These are phyloP conservation scores for Cyprinella venusta DNA, from an alignment of 2,797 vertebrate genomes.

Conservation along the genomic window DNA sequence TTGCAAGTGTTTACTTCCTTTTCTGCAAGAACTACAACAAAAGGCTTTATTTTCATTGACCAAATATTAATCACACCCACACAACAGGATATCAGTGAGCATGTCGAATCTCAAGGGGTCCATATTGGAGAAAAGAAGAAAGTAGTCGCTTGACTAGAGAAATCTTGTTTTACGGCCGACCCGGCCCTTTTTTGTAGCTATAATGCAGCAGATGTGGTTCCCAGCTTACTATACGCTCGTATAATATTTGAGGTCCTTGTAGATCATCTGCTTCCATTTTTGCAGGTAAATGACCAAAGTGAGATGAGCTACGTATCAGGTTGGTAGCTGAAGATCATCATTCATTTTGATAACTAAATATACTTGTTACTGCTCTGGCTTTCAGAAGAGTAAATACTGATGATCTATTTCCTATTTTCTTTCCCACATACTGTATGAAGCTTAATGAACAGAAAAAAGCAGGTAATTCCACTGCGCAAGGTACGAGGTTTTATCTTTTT, in stretches of 20 bases:
- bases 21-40: conserved; percentile 21
- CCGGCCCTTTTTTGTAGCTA: conserved; percentile 30
- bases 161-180: conserved; percentile 13
- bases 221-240: neutral
- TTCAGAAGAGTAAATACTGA: neutral
- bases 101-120: conserved; percentile 1
- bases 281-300: conserved; percentile 9
- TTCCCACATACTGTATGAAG: neutral
- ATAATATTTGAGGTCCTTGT: neutral
- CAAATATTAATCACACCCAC: conserved; percentile 13
- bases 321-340: neutral
- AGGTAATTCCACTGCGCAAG: conserved; percentile 12
- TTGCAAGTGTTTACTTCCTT: neutral
- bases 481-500: conserved; percentile 31
- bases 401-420: neutral
- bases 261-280: conserved; percentile 4
- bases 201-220: conserved; percentile 49
- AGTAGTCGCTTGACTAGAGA: neutral
- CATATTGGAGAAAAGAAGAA: conserved; percentile 14
- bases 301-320: neutral
- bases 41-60: conserved; percentile 21
- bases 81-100: conserved; percentile 12
- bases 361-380: neutral
- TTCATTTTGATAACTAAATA: neutral
- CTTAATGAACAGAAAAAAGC: neutral